Evolutionary conservation across 2,888 invertebrate species (phyloP).

Genomic region (Teinopalpus imperialis): DNA sequence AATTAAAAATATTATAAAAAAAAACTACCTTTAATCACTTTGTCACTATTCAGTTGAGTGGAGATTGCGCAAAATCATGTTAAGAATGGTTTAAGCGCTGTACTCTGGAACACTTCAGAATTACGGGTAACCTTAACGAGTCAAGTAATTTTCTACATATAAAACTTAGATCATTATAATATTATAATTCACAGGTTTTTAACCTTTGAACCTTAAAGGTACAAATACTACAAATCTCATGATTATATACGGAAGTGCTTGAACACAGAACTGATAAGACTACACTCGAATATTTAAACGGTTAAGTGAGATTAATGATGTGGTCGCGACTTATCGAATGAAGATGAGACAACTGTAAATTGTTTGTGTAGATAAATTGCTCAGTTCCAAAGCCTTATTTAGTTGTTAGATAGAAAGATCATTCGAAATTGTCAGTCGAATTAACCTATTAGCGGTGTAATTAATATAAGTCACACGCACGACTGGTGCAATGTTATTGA

Average conservation of each 20-base stretch:
- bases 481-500: constrained; percentile 29
- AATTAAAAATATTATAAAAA: too few species aligned
- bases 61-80: too few species aligned
- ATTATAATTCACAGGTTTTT: too few species aligned
- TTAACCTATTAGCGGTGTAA: constrained; percentile 16
- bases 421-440: constrained; percentile 15
- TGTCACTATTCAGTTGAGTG: too few species aligned
- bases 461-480: constrained; percentile 28
- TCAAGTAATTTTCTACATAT: too few species aligned
- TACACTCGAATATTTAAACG: constrained; percentile 7
- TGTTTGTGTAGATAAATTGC: constrained; percentile 20
- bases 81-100: too few species aligned
- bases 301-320: constrained; percentile 19
- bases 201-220: too few species aligned
- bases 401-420: constrained; percentile 17
- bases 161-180: too few species aligned
- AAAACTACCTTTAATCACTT: too few species aligned
- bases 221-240: too few species aligned
- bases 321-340: constrained; percentile 3
- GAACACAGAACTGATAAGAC: constrained; percentile 3
- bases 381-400: constrained; percentile 13
- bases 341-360: constrained; percentile 4
- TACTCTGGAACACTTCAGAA: too few species aligned
- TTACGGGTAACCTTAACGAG: too few species aligned
- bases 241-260: neutral